Evolutionary conservation across 92 coral and sea anemone species (phyloP), one percentile per base, ranked within the genome.

Genomic region (Zoanthus sociatus): DNA sequence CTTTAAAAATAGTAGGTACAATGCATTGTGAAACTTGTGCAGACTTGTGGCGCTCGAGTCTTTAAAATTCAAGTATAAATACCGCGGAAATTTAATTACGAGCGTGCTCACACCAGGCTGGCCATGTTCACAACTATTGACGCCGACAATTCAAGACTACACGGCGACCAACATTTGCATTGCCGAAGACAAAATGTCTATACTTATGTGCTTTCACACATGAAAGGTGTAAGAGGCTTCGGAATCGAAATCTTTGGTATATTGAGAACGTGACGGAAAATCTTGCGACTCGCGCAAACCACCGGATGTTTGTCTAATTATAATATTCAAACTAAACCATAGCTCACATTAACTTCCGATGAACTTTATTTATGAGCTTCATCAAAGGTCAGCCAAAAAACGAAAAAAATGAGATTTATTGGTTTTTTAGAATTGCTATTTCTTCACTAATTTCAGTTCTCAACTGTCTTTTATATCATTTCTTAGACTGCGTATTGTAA

Each of bases 31-130:
- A 78, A 17, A 77, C 26, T 37, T 37, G 73, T 64, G 45, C 63
- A 64, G 46, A 17, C 8, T 21, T 31, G 17, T 81, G 85, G 85
- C 85, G 85, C 75, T 67, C 21, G 46, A 67, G 26, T 81, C 75
- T 67, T 11, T 50, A 50, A 78, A 17, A 60, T 60, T 14, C 83
- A 2, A 51, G 61, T 12, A 26, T 67, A 81, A 81, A 81, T 26
- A 81, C 85, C 85, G 85, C 85, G 85, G 85, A 81, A 81, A 81
- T 81, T 67, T 12, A 81, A 81, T 81, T 81, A 81, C 18, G 75
- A 81, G 85, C 75, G 85, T 81, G 55, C 66, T 81, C 75, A 14
- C 84, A 63, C 84, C 42, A 20, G 37, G 54, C n/a, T 44, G 30
- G 6, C 44, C 73, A 18, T 21, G 14, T 61, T 42, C 58, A 81